Evolutionary conservation across 2,888 invertebrate genomes (phyloP).

Genomic region (Blomia tropicalis): DNA sequence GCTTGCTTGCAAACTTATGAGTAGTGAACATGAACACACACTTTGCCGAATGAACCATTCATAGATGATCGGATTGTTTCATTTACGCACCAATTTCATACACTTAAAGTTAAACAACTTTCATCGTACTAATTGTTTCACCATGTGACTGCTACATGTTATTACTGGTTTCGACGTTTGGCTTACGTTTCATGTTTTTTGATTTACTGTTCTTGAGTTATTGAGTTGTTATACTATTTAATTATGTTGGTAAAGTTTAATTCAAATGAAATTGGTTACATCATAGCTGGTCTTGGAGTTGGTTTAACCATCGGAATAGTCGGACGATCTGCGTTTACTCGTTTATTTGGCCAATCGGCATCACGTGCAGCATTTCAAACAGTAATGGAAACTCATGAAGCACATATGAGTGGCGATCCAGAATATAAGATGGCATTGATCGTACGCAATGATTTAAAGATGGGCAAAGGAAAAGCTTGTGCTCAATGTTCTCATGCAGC

Average conservation of each 20-base stretch:
- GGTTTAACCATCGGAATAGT: slow-evolving; percentile 9
- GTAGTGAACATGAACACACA: too few relatives aligned
- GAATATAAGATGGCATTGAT: slow-evolving; percentile 60
- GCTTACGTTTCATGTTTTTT: too few relatives aligned
- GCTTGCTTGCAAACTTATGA: too few relatives aligned
- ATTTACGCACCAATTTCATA: too few relatives aligned
- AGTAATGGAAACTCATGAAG: slow-evolving; percentile 9
- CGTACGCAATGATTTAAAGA: slow-evolving; percentile 71
- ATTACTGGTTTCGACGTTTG: too few relatives aligned
- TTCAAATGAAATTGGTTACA: neutral
- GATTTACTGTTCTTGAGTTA: too few relatives aligned
- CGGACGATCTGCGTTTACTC: slow-evolving; percentile 1
- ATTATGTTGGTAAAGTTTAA: neutral
- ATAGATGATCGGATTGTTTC: too few relatives aligned
- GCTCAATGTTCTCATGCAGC: slow-evolving; percentile 85
- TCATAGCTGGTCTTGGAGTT: slow-evolving; percentile 18
- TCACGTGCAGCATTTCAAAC: neutral
- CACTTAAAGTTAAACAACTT: too few relatives aligned
- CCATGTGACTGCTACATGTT: too few relatives aligned
- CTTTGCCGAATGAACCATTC: too few relatives aligned
- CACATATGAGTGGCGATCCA: slow-evolving; percentile 8
- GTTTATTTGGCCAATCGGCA: slow-evolving; percentile 3
- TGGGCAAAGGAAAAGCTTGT: slow-evolving; percentile 87
- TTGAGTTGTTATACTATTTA: neutral
- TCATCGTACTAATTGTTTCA: too few relatives aligned